Base-by-base conservation (phyloP, 2,888 invertebrate genomes). In the Pristionchus maxplancki region DNA sequence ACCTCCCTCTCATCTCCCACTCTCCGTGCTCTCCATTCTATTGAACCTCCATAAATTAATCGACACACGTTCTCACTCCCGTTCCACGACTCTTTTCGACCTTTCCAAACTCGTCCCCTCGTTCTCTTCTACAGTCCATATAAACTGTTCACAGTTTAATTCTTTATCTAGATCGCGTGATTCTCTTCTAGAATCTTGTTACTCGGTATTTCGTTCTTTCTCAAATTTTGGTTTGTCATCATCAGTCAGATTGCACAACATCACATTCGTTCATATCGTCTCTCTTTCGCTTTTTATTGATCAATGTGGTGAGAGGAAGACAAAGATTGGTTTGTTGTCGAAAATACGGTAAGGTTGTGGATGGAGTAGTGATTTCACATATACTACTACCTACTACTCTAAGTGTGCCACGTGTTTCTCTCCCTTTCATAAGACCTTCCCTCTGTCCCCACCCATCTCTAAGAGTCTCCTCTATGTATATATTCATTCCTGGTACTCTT, bases 271-370 rank as follows among this genome's bases (percentile, higher is more conserved):
- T 67, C 2, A 67, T 67, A 67, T 67, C 64, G 11, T 67, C 58
- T 9, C 58, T n/a, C 34, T 67, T 67, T 31, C 15, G 31, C 31
- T 67, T 31, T 67, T 67, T 67, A 67, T 34, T 31, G 64, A 67
- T 67, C 64, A 67, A 67, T 17, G 13, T 17, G 64, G 31, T 31
- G 31, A 11, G 31, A 31, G 64, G 58, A n/a, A 58, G 58, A 58
- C 58, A 58, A 20, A 67, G 64, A 67, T 67, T 67, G 64, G 64
- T 67, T 67, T 67, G 64, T 67, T 67, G 58, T 67, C 17, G 64
- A 67, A 67, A 67, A 67, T 67, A 67, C 64, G 64, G 64, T 67
- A 34, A 67, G 31, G 64, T 67, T 67, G 64, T 28, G 64, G 28
- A 34, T 67, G 64, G 64, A 67, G 64, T 67, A 67, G 64, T 67